Percentiles rank a stretch among this genome's conserved stretches.
These are phyloP conservation scores for Teleogryllus oceanicus DNA, from an alignment of 2,888 invertebrate species.

Conservation along the genomic window DNA sequence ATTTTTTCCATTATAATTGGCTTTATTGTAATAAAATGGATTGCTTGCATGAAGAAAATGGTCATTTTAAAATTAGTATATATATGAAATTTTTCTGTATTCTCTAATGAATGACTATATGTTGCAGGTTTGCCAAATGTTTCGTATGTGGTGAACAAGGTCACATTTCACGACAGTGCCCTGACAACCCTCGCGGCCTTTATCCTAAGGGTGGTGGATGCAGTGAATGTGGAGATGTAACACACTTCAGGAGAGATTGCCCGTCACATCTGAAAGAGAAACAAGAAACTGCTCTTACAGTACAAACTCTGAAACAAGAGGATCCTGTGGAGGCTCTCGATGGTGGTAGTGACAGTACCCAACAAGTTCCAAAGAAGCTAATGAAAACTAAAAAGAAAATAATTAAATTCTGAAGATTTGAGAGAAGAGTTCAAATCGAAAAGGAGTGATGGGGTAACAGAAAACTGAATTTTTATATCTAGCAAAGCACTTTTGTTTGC, in stretches of 20 bases:
- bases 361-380: too few relatives aligned
- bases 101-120: not conserved
- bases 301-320: constrained; percentile 48
- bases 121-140: constrained; percentile 73
- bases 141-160: constrained; percentile 86
- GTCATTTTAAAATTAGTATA: too few relatives aligned
- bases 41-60: too few relatives aligned
- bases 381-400: too few relatives aligned
- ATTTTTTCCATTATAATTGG: too few relatives aligned
- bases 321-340: constrained; percentile 51
- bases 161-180: constrained; percentile 83
- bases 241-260: constrained; percentile 79
- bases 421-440: too few relatives aligned
- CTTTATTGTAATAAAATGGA: too few relatives aligned
- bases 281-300: constrained; percentile 51
- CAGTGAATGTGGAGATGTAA: constrained; percentile 78
- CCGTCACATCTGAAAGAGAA: constrained; percentile 56
- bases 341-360: constrained; percentile 8
- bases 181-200: constrained; percentile 79
- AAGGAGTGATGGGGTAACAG: too few relatives aligned
- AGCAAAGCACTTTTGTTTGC: too few relatives aligned
- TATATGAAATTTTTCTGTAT: too few relatives aligned
- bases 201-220: constrained; percentile 84
- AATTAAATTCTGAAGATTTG: too few relatives aligned
- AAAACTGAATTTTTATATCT: too few relatives aligned